Evolutionary conservation across 2,113 vertebrate genomes (phyloP).

Genomic region (Reinhardtius hippoglossoides): DNA sequence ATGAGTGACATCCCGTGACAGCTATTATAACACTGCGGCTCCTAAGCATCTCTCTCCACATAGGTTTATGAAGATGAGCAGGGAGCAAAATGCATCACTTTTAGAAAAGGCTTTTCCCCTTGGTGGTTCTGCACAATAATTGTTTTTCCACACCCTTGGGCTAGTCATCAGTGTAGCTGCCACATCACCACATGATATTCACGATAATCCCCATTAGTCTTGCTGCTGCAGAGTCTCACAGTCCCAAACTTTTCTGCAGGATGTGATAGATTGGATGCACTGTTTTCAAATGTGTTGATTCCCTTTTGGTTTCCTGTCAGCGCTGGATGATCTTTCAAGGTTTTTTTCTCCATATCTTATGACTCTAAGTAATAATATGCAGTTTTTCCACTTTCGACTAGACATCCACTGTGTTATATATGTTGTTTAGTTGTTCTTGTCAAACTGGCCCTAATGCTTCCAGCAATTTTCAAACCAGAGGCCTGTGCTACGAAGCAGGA

Average conservation of each 20-base stretch:
- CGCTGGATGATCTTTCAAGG: slow-evolving; percentile 41
- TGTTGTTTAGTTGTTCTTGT: not conserved
- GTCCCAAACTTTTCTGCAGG: slow-evolving; percentile 40
- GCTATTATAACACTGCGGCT: slow-evolving; percentile 60
- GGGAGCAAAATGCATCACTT: slow-evolving; percentile 50
- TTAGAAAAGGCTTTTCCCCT: slow-evolving; percentile 51
- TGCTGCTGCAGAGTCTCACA: slow-evolving; percentile 7
- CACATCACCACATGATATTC: slow-evolving; percentile 68
- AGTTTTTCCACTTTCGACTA: not conserved
- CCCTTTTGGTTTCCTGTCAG: slow-evolving; percentile 41
- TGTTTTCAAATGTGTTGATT: slow-evolving; percentile 55
- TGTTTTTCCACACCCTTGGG: slow-evolving; percentile 74
- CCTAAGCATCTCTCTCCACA: slow-evolving; percentile 40
- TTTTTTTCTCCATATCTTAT: slow-evolving; percentile 24
- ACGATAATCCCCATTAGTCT: slow-evolving; percentile 68
- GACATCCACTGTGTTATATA: not conserved
- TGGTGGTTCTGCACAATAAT: slow-evolving; percentile 70
- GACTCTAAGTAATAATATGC: slow-evolving; percentile 6
- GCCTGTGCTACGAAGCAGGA: too few relatives aligned
- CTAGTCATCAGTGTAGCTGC: slow-evolving; percentile 72
- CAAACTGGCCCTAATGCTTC: not conserved
- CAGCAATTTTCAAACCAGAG: not conserved
- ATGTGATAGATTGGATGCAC: slow-evolving; percentile 9
- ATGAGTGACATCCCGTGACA: slow-evolving; percentile 70
- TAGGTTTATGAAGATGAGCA: slow-evolving; percentile 59